Base-by-base conservation (phyloP, 2,797 vertebrate genomes). In the Sternarchorhynchus goeldii region DNA sequence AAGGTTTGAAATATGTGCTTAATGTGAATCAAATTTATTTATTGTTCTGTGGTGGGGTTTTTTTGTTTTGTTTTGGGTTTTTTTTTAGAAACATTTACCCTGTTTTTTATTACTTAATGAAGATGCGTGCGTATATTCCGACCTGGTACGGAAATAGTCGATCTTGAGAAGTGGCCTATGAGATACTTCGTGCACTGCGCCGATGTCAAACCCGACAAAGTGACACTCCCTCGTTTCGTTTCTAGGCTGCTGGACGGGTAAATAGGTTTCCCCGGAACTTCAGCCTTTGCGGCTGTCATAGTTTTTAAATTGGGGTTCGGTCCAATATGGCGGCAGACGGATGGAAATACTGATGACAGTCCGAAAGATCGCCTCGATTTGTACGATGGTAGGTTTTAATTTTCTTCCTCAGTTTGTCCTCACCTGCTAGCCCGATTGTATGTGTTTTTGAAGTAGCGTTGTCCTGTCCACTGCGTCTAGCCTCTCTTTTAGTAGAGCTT, bases 331-430 rank as follows among this genome's bases (percentile, higher is more conserved):
- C 90, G 90, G 86, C 89, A 88, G 86, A 91, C 94, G 93, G 93
- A 96, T 96, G 95, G 95, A 95, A 92, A 92, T 95, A 91, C 95
- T 95, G 94, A 95, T 96, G 95, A 97, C 95, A 90, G 95, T 97
- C 93, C 95, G 95, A 89, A 96, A 96, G 93, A 95, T 96, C 92
- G 95, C 96, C 90, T 96, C 95, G 94, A 95, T 96, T 94, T 97
- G 96, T 96, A 97, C 95, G 93, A 97, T 96, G 96, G 96, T 96
- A 87, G 92, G 95, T 7, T 65, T 81, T 12, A 17, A n/a, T 59
- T 73, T 73, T 2, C 5, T 36, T 17, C 73, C 62, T 68, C 59
- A 53, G 20, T 75, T 72, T 83, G 79, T 81, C 81, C 62, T 60
- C 18, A 77, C 12, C 45, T 14, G 69, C 79, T 45, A 45, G 39